These are phyloP conservation scores for Turdus rufiventris DNA, from an alignment of 2,113 vertebrate species.

Conservation along the genomic window DNA sequence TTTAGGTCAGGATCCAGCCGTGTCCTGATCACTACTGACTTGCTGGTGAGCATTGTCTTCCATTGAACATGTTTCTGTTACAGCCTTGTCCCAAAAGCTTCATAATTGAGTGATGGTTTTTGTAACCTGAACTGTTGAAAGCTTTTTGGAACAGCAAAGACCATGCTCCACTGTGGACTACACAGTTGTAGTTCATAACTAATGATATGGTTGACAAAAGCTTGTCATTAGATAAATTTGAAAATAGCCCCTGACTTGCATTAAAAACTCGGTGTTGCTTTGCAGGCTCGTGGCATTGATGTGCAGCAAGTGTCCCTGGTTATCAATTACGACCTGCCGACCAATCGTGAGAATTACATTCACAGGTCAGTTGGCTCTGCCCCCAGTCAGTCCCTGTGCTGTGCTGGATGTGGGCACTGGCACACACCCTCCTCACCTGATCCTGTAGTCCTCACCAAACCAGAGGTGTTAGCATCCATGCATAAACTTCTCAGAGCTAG, in stretches of 20 bases:
- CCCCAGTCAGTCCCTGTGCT: background rate
- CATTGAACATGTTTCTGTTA: fast-evolving
- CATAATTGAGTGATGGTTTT: constrained; percentile 42
- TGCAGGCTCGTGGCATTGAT: constrained; percentile 96
- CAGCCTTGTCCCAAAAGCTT: constrained; percentile 61
- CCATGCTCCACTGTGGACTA: constrained; percentile 83
- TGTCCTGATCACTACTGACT: constrained; percentile 96
- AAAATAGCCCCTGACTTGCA: fast-evolving
- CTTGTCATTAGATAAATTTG: fast-evolving
- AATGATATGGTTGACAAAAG: constrained; percentile 73
- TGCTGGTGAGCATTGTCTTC: constrained; percentile 81
- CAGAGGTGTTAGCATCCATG: background rate
- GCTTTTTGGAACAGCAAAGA: constrained; percentile 80
- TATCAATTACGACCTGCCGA: constrained; percentile 98
- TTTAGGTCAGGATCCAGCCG: constrained; percentile 94
- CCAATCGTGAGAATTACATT: constrained; percentile 99
- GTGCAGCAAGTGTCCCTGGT: constrained; percentile 98
- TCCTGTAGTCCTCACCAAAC: background rate
- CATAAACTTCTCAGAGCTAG: background rate
- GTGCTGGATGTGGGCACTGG: fast-evolving
- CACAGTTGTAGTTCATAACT: constrained; percentile 79
- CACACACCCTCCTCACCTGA: background rate
- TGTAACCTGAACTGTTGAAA: constrained; percentile 70
- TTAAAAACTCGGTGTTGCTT: background rate
- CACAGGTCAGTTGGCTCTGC: constrained; percentile 82